Conservation (phyloP, 2,797 vertebrate species). For the Rhinoraja longicauda region DNA sequence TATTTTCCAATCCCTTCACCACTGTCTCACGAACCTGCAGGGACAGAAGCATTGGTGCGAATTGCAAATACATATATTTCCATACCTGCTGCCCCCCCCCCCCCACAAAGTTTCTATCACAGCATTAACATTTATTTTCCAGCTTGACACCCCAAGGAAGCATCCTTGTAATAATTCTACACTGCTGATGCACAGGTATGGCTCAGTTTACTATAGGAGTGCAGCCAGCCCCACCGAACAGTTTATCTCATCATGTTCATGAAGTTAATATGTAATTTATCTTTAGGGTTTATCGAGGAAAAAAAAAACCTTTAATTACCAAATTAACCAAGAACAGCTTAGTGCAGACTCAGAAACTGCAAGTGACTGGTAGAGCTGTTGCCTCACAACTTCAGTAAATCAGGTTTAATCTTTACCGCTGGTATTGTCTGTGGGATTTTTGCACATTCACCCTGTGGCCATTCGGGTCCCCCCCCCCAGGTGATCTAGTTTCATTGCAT, state of each 20-base stretch:
- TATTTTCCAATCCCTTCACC: conserved; percentile 75
- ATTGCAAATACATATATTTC: neutral
- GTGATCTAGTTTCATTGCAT: too few relatives aligned
- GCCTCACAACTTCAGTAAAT: too few relatives aligned
- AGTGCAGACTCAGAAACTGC: neutral
- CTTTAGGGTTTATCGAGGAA: neutral
- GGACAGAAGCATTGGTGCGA: conserved; percentile 43
- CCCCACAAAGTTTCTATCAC: neutral
- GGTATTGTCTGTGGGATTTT: too few relatives aligned
- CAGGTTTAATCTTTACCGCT: too few relatives aligned
- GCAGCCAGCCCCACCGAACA: neutral
- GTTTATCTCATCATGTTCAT: neutral
- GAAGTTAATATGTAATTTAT: neutral
- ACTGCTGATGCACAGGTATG: neutral
- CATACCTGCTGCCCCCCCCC: neutral
- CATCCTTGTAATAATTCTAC: neutral
- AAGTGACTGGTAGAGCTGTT: too few relatives aligned
- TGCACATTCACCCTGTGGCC: too few relatives aligned
- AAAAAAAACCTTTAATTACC: neutral
- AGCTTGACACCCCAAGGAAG: neutral
- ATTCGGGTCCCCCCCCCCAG: too few relatives aligned
- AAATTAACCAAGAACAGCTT: neutral
- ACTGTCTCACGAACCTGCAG: conserved; percentile 82
- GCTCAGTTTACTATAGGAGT: neutral
- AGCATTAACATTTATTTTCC: neutral